Base-by-base conservation (phyloP, 2,888 invertebrate genomes). In the Drosophila mimetica region DNA sequence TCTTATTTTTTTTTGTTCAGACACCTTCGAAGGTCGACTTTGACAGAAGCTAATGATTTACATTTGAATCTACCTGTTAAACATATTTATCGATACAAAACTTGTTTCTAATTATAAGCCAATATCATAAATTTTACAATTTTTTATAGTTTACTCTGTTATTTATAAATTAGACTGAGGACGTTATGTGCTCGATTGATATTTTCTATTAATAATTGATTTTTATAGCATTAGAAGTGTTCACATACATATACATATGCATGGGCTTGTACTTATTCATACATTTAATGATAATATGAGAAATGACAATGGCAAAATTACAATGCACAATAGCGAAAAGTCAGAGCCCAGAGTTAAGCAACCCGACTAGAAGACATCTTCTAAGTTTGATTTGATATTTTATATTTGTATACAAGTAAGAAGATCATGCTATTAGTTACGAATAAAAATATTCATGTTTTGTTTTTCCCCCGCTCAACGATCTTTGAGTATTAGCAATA, bases 261-360 rank as follows among this genome's bases (percentile, higher is more conserved):
- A 32, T 14, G 11, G 7, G 30, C 32, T n/a, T 5, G 16, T 51
- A 47, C 16, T 36, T 55, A 42, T 41, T 59, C 54, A 59, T 34
- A 42, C 42, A 42, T 32, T 42, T 36, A 28, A 60, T 60, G 44
- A 42, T 65, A 36, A 37, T 66, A 64, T 52, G 66, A 64, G 66
- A 64, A 63, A 63, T 63, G 63, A 63, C 63, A 65, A 65, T 63
- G 66, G 66, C 42, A 65, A 52, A 64, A 14, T 37, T 52, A 65
- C 64, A 66, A 65, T 64, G 52, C 66, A 64, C 66, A 52, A 64
- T 36, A 25, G n/a, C 16, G 30, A 20, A 25, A 39, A 7, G 28
- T 30, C 20, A 1, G 9, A 34, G 16, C 7, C 8, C 6, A 22
- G 30, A 7, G 22, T 4, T 4, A n/a, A 8, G 16, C 2, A 13